These are phyloP conservation scores for Eolophus roseicapilla DNA, from an alignment of 2,113 vertebrate genomes.

Conservation along the genomic window DNA sequence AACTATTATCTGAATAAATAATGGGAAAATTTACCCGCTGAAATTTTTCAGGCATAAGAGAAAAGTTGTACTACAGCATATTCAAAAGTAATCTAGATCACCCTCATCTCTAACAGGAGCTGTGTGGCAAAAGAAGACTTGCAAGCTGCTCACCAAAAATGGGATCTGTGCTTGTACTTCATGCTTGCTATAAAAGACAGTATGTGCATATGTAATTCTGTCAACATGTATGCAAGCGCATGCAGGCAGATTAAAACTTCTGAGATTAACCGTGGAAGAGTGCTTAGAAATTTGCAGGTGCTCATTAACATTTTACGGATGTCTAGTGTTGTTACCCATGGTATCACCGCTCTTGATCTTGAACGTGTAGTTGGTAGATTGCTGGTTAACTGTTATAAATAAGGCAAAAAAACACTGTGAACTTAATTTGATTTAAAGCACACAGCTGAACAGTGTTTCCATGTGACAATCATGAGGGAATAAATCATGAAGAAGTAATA, in stretches of 20 bases:
- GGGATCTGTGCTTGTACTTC: neutral
- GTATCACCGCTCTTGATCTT: neutral
- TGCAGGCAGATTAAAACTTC: neutral
- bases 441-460: neutral
- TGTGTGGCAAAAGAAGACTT: neutral
- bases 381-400: neutral
- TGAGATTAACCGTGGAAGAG: neutral
- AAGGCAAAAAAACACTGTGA: neutral
- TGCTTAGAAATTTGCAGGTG: neutral
- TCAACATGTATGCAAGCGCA: neutral
- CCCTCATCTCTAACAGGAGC: neutral
- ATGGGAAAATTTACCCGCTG: neutral
- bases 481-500: neutral
- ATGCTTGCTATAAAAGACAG: neutral
- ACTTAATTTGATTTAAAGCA: neutral
- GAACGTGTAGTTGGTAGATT: neutral
- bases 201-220: neutral
- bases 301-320: neutral
- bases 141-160: rapidly evolving
- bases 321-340: neutral
- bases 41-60: neutral
- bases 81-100: neutral
- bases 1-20: neutral
- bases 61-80: neutral
- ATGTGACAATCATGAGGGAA: neutral